Percentiles rank a stretch among this genome's conserved stretches.
phyloP scores from a whole-genome alignment of 2,797 vertebrate species.

The Sebastes hopkinsi region DNA sequence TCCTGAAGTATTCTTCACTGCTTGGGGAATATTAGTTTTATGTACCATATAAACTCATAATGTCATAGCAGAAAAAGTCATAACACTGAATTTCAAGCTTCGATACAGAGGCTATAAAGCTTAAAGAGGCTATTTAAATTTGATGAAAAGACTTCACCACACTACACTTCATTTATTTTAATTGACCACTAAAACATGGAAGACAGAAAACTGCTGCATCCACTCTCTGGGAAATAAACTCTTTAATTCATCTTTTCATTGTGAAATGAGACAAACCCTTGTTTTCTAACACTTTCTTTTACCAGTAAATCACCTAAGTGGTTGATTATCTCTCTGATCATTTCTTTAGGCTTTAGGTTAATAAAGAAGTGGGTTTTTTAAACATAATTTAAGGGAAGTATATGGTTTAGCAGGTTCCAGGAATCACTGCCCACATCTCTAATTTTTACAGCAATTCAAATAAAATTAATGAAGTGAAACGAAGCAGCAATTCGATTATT shows the following conservation, averaged over 20 bases:
- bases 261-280: background rate
- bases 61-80: background rate
- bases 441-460: background rate
- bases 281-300: background rate
- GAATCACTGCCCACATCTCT: background rate
- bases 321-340: background rate
- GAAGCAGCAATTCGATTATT: background rate
- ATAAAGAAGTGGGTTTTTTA: background rate
- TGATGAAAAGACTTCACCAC: background rate
- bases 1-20: background rate
- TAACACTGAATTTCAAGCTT: background rate
- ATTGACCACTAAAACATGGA: background rate
- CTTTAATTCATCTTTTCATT: background rate
- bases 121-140: background rate
- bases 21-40: background rate
- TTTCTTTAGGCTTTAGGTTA: too few relatives aligned
- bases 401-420: background rate
- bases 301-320: background rate
- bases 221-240: background rate
- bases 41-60: background rate
- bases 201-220: background rate
- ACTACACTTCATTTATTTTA: background rate
- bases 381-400: background rate
- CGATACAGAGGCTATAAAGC: background rate
- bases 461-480: background rate